Base-by-base conservation (phyloP, 2,113 vertebrate genomes). In the Hippolais icterina region DNA sequence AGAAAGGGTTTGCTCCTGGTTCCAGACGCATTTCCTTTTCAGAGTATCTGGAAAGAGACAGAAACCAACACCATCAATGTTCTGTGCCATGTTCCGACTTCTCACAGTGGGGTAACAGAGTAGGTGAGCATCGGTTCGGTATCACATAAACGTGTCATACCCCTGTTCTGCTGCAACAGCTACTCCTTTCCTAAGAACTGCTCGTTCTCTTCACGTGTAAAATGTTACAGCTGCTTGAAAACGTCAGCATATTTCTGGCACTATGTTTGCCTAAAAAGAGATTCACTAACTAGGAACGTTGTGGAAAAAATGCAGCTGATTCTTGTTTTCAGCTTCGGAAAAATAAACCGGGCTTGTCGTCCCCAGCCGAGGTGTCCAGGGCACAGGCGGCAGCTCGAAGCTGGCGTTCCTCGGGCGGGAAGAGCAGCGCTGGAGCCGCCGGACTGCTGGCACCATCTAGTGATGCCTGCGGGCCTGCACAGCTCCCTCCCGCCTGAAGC, bases 401-500 rank as follows among this genome's bases (percentile, higher is more conserved):
- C 31, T 28, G 41, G 2, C 3, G 2, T 14, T 54, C 11, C 37
- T 21, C 20, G 0, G 18, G 18, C 27, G 56, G 82, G 12, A 8
- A 33, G 23, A 14, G 17, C 12, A 29, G 29, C 0, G 56, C 78
- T 25, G 54, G 60, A 46, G 70, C 41, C 28, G 27, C 29, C 68
- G 52, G 84, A 8, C 52, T 66, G 64, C 53, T 75, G 65, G 78
- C 93, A 83, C 96, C 95, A 96, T 39, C 95, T 96, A 93, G 94
- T 81, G 97, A 77, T 85, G 64, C n/a, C 47, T 14, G 44, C 5
- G 7, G 65, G 49, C 80, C 74, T 27, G n/a, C 72, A 63, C 90
- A 64, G 42, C 56, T 76, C 68, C 60, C 41, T 6, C 27, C 61
- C 5, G 42, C 31, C 60, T 15, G 53, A 6, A 33, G 16, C 49